Evolutionary conservation across 2,113 vertebrate species (phyloP).

Genomic region (Edolisoma coerulescens): DNA sequence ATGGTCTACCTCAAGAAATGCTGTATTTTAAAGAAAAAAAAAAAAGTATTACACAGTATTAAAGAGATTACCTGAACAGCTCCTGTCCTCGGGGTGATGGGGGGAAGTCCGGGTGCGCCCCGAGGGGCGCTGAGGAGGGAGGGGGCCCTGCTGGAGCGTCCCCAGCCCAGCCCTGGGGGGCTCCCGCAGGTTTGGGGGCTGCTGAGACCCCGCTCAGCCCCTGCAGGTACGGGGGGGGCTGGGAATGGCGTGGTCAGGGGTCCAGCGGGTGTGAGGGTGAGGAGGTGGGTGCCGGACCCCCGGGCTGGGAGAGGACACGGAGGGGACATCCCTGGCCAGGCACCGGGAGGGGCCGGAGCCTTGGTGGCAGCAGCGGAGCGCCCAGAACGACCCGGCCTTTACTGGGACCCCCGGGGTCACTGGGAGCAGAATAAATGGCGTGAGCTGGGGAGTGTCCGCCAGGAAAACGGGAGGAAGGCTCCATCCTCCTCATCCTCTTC

Average conservation of each 20-base stretch:
- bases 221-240: not conserved
- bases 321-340: not conserved
- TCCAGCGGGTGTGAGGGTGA: not conserved
- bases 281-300: fast-evolving
- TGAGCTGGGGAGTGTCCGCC: not conserved
- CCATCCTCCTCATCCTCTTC: not conserved
- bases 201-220: not conserved
- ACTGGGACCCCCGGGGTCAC: not conserved
- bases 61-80: conserved; percentile 85
- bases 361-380: too few relatives aligned
- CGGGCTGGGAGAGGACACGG: fast-evolving
- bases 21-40: conserved; percentile 93
- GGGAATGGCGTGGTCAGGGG: not conserved
- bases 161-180: too few relatives aligned
- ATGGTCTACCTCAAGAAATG: conserved; percentile 99
- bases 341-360: too few relatives aligned
- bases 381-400: not conserved
- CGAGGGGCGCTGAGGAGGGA: too few relatives aligned
- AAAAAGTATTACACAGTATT: conserved; percentile 96
- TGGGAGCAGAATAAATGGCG: too few relatives aligned
- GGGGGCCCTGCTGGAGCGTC: too few relatives aligned
- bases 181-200: not conserved
- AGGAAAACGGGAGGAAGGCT: not conserved
- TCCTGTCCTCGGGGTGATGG: not conserved
- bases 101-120: too few relatives aligned